Percentiles rank a stretch among this genome's conserved stretches.
These are phyloP conservation scores for Ceuthmochares aereus DNA, from an alignment of 2,113 vertebrate genomes.

Conservation along the genomic window DNA sequence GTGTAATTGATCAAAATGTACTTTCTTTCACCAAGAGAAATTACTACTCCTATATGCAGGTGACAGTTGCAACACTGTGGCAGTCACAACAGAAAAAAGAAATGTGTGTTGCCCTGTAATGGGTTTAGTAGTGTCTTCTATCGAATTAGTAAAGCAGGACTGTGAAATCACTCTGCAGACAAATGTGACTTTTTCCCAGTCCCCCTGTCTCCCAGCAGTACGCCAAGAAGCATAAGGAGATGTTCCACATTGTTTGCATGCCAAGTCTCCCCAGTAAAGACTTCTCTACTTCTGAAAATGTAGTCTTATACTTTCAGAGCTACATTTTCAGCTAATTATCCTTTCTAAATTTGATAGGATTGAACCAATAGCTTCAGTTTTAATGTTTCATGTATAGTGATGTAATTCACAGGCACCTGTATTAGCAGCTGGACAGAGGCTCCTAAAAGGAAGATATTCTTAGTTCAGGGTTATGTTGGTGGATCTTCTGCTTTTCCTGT, in stretches of 20 bases:
- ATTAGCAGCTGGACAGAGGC: neutral
- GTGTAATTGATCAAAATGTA: neutral
- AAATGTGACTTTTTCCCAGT: neutral
- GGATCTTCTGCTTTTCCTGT: neutral
- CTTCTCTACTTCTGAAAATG: neutral
- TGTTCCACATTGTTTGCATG: neutral
- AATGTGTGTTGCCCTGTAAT: neutral
- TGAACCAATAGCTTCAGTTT: neutral
- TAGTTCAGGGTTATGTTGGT: neutral
- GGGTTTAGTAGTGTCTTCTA: neutral
- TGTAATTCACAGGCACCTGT: neutral
- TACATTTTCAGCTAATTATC: neutral
- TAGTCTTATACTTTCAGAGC: neutral
- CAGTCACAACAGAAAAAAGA: neutral
- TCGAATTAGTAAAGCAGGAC: neutral
- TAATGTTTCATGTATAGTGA: neutral
- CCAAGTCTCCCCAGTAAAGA: neutral
- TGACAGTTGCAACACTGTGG: neutral
- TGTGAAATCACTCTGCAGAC: neutral
- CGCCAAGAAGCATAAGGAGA: neutral
- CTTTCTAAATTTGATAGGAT: neutral
- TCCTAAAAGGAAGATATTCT: neutral
- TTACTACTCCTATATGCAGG: neutral
- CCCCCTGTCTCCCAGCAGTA: neutral
- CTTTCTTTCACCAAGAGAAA: neutral